These are phyloP conservation scores for Colossoma macropomum DNA, from an alignment of 2,113 vertebrate genomes.

Conservation along the genomic window DNA sequence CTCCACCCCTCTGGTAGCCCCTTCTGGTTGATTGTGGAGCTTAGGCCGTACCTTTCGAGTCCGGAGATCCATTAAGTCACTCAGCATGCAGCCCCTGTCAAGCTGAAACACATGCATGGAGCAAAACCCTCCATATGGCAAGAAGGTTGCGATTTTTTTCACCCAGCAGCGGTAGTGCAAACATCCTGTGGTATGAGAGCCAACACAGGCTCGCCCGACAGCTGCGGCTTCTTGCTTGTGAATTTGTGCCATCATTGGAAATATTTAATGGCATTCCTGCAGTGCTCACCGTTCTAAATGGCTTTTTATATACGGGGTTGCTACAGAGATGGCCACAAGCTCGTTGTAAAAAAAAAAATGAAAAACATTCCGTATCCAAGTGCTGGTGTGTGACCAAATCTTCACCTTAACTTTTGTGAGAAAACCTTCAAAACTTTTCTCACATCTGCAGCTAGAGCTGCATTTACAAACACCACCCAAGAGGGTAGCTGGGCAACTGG, in stretches of 20 bases:
- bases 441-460: conserved; percentile 14
- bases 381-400: neutral
- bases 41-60: conserved; percentile 31
- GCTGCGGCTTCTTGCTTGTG: conserved; percentile 52
- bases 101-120: conserved; percentile 57
- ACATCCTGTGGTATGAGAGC: conserved; percentile 24
- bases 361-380: neutral
- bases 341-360: neutral
- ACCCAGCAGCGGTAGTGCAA: conserved; percentile 34
- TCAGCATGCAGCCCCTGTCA: conserved; percentile 54
- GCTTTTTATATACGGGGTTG: conserved; percentile 37
- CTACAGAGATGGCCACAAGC: conserved; percentile 15
- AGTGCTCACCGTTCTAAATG: conserved; percentile 48
- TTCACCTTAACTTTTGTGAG: conserved; percentile 8
- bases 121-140: conserved; percentile 51
- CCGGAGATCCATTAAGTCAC: conserved; percentile 51
- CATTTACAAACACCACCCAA: neutral
- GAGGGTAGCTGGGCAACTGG: conserved; percentile 17
- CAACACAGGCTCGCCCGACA: conserved; percentile 42
- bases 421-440: conserved; percentile 5
- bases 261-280: conserved; percentile 60
- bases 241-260: conserved; percentile 58
- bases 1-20: conserved; percentile 21
- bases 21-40: conserved; percentile 41
- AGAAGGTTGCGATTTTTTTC: conserved; percentile 33